Evolutionary conservation across 2,113 vertebrate species (phyloP).

Genomic region (Leucopsar rothschildi): DNA sequence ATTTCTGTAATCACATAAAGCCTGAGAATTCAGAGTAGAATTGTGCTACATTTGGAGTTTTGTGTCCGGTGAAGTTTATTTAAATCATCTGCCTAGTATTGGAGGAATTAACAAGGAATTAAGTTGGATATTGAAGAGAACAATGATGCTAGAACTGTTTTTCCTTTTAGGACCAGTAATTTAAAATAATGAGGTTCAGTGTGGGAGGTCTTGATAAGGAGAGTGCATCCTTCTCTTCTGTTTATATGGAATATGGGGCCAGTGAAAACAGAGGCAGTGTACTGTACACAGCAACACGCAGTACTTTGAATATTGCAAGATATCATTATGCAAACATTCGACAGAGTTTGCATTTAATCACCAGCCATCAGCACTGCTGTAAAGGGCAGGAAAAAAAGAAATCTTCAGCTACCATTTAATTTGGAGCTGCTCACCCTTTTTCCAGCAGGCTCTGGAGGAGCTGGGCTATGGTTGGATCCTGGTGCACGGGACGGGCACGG

Average conservation of each 20-base stretch:
- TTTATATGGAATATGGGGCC: background rate
- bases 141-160: background rate
- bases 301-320: background rate
- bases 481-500: no score
- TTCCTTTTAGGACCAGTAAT: conserved; percentile 5
- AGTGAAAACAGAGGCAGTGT: background rate
- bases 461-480: background rate
- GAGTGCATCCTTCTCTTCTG: background rate
- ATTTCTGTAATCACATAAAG: background rate
- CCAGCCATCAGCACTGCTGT: background rate
- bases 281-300: background rate
- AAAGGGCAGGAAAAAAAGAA: background rate
- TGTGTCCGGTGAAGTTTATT: background rate
- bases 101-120: background rate
- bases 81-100: background rate
- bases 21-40: background rate
- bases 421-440: background rate
- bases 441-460: background rate
- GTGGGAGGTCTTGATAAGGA: conserved; percentile 29
- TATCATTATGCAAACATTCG: background rate
- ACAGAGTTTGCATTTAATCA: background rate
- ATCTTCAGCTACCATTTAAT: background rate
- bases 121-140: background rate
- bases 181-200: conserved; percentile 40
- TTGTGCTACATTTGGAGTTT: background rate